Base-by-base conservation (phyloP, 1,140 invertebrate genomes). In the Eueides isabella region DNA sequence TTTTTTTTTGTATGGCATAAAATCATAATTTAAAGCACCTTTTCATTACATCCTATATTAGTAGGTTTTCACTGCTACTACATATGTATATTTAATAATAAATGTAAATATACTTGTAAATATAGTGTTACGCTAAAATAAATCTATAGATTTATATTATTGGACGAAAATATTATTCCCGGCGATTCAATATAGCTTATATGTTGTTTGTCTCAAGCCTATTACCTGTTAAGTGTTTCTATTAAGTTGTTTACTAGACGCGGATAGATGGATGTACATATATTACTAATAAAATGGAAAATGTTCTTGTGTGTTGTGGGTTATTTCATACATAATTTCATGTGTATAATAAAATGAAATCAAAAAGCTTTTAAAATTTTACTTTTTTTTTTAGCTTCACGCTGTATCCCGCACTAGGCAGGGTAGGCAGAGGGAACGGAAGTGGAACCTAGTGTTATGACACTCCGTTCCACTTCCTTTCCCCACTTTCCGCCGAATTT, bases 231-330 rank as follows among this genome's bases (percentile, higher is more conserved):
- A 76, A 75, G 74, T 66, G 65, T 67, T 71, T 74, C 62, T 74
- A 66, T 74, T 74, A 65, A 71, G 41, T 75, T 71, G 74, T 70
- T 71, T 75, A 67, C 67, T 14, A 30, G 19, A 41, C 16, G 62
- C n/a, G 29, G 61, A 64, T 55, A 2, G 48, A 55, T 55, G 7
- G 48, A 55, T 26, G 19, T 55, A 55, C 23, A 55, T 55, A 55
- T 55, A 55, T 55, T 55, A 55, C n/a, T 19, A 48, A 48, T 48
- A 48, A 23, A 55, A 55, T 55, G 23, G 11, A 2, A 55, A 12
- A 4, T 7, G n/a, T 44, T 55, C 19, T 55, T 26, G 48, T 23
- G 19, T 23, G 23, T 23, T 23, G 19, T 23, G 41, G 41, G n/a
- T 44, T 44, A 44, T 44, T 44, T 44, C 2, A 26, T 55, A 55